Evolutionary conservation across 2,888 invertebrate species (phyloP).

Genomic region (Colletes collaris): DNA sequence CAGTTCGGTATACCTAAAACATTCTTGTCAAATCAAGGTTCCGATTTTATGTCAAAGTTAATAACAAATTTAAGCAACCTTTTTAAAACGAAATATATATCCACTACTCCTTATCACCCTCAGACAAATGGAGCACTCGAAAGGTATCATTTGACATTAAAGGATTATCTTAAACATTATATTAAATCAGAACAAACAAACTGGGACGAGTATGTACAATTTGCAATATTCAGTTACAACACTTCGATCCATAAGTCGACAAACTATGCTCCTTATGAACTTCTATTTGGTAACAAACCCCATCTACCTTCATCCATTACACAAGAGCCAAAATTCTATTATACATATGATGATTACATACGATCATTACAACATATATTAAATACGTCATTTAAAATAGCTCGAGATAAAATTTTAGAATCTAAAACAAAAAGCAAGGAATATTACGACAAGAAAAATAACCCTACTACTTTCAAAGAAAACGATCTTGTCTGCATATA

Average conservation of each 20-base stretch:
- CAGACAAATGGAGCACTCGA: neutral
- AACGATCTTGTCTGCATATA: neutral
- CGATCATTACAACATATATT: neutral
- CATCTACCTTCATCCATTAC: neutral
- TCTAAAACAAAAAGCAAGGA: slow-evolving; percentile 10
- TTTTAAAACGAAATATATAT: slow-evolving; percentile 4
- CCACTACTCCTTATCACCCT: neutral
- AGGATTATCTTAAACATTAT: neutral
- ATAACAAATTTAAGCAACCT: neutral
- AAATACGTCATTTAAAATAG: slow-evolving; percentile 2
- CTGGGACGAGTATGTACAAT: neutral
- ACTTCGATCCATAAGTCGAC: neutral
- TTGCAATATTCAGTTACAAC: neutral
- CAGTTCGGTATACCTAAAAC: no score
- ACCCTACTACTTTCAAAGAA: neutral
- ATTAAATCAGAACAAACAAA: neutral
- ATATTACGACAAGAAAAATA: slow-evolving; percentile 11
- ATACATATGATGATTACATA: slow-evolving; percentile 15
- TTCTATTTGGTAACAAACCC: neutral
- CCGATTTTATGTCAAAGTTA: slow-evolving; percentile 1
- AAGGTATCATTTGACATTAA: neutral
- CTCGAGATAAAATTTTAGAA: neutral
- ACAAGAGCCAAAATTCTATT: neutral
- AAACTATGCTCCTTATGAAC: neutral
- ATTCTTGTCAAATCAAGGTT: neutral